phyloP scores from a whole-genome alignment of 1,140 invertebrate genomes.

The Vollenhovia emeryi region DNA sequence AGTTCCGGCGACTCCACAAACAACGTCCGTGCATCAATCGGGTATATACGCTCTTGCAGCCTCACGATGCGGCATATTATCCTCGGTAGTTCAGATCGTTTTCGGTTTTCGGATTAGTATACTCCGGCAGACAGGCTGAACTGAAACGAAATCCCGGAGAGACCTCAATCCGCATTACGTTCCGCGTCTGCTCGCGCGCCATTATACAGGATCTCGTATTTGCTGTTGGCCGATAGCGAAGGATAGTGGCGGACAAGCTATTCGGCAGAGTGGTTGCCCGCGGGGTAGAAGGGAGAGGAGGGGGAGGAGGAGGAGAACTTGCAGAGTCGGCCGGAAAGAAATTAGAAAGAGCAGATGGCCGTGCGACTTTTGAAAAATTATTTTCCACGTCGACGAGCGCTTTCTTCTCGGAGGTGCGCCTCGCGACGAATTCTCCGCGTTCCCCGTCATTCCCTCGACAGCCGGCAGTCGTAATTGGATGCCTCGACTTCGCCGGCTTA shows the following conservation, averaged over 20 bases:
- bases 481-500: conserved; percentile 44
- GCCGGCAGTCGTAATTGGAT: conserved; percentile 61
- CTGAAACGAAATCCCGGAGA: conserved; percentile 40
- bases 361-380: conserved; percentile 68
- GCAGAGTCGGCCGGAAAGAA: conserved; percentile 45
- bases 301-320: not conserved
- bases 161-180: conserved; percentile 50
- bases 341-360: conserved; percentile 45
- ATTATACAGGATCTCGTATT: conserved; percentile 33
- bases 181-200: conserved; percentile 11
- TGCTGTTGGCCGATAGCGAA: conserved; percentile 34
- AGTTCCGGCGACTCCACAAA: conserved; percentile 20
- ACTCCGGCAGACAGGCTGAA: not conserved
- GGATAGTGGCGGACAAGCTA: conserved; percentile 21
- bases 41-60: not conserved
- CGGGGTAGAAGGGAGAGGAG: no score
- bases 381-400: conserved; percentile 58
- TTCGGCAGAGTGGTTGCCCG: not conserved
- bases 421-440: conserved; percentile 46
- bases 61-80: conserved; percentile 26
- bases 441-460: conserved; percentile 39
- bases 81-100: conserved; percentile 13
- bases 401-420: not conserved
- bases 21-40: conserved; percentile 40
- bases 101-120: conserved; percentile 46